Conservation (phyloP, 53 echinoderm and acorn worm genomes). For the Glandiceps talaboti region DNA sequence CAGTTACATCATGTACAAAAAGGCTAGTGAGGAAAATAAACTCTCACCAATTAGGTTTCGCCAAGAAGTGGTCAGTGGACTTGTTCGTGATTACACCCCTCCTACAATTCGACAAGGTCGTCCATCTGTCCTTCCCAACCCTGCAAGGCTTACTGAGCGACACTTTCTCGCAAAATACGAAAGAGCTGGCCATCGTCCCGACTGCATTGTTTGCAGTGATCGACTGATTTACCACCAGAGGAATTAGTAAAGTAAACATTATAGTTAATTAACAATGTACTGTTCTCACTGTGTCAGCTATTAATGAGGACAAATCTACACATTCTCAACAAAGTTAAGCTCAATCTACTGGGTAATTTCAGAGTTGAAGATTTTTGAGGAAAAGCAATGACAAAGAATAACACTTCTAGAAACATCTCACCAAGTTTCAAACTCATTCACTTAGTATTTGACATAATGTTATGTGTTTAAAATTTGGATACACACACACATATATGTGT, state of each 20-base stretch:
- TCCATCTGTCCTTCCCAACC: constrained; percentile 7
- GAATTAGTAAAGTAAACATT: too few relatives aligned
- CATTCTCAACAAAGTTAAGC: too few relatives aligned
- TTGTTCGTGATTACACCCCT: neutral
- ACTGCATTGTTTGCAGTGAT: neutral
- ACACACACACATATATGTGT: too few relatives aligned
- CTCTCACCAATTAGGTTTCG: neutral
- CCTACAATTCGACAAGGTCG: neutral
- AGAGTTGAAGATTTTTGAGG: neutral
- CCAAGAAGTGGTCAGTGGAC: neutral
- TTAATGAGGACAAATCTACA: too few relatives aligned
- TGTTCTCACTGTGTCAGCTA: neutral
- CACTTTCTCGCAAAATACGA: constrained; percentile 12
- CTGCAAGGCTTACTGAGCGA: constrained; percentile 10
- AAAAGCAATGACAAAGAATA: too few relatives aligned
- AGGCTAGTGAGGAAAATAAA: neutral
- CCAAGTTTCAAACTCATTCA: too few relatives aligned
- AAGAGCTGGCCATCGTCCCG: neutral
- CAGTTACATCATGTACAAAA: constrained; percentile 4
- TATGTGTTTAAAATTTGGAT: too few relatives aligned
- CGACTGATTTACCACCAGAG: neutral
- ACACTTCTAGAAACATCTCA: too few relatives aligned
- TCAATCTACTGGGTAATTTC: too few relatives aligned
- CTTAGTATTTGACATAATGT: too few relatives aligned
- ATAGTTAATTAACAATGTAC: neutral